Percentiles rank a stretch among this genome's conserved stretches.
Conservation (phyloP, 2,113 vertebrate species). For the Isichthys henryi region DNA sequence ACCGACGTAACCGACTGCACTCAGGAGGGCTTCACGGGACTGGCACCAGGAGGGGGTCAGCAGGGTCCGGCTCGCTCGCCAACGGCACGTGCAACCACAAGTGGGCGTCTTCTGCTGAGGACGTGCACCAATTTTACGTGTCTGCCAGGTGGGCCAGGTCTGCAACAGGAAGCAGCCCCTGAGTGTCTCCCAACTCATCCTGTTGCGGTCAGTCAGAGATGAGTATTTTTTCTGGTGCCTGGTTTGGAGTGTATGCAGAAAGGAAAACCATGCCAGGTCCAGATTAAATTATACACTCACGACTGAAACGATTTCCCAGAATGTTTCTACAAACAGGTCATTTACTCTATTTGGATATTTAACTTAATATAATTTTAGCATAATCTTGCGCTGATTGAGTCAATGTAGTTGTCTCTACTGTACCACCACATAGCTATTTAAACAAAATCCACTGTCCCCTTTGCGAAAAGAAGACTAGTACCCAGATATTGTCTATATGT, state of each 20-base stretch:
- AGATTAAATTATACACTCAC: conserved; percentile 1
- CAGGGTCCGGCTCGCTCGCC: neutral
- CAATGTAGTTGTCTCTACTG: neutral
- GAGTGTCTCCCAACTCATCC: neutral
- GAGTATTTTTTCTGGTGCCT: neutral
- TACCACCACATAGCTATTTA: neutral
- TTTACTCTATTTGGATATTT: neutral
- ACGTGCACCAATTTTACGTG: neutral
- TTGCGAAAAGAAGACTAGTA: neutral
- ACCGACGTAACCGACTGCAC: neutral
- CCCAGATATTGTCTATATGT: neutral
- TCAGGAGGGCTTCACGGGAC: neutral
- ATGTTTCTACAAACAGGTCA: neutral
- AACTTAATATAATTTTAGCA: neutral
- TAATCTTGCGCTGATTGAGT: neutral
- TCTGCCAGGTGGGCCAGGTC: neutral
- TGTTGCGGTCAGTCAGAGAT: neutral
- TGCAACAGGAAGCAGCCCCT: neutral
- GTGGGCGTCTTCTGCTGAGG: neutral
- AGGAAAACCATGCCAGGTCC: neutral
- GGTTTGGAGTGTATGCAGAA: neutral
- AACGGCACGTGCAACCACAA: neutral
- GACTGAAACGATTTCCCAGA: neutral
- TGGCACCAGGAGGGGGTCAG: neutral
- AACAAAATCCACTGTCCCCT: neutral